phyloP scores from a whole-genome alignment of 2,113 vertebrate species.

The Callipepla squamata region DNA sequence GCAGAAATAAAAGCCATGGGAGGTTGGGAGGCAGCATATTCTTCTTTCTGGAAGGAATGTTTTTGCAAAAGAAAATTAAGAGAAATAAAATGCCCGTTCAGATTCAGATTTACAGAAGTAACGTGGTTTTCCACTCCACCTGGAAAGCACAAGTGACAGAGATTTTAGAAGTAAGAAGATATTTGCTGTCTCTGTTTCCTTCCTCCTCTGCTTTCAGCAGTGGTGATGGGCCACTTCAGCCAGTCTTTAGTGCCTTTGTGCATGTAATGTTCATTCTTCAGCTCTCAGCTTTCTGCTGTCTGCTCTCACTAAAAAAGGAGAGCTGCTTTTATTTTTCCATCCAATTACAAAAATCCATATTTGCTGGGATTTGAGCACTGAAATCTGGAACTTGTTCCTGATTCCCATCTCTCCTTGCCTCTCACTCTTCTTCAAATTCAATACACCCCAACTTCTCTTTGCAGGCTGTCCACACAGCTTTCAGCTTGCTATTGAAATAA shows the following conservation, averaged over 20 bases:
- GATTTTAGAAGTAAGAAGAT: not conserved
- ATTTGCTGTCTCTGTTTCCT: not conserved
- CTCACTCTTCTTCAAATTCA: not conserved
- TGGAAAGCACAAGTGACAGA: not conserved
- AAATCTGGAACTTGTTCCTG: not conserved
- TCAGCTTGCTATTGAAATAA: slow-evolving; percentile 38
- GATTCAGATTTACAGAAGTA: not conserved
- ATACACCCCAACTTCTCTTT: not conserved
- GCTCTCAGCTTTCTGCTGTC: not conserved
- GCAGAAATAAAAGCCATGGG: not conserved
- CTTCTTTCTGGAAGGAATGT: not conserved
- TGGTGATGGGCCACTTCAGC: not conserved
- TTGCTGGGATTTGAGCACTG: not conserved
- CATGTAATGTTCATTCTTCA: rapidly evolving
- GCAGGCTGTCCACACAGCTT: not conserved
- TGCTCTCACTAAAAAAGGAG: not conserved
- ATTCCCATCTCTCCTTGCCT: not conserved
- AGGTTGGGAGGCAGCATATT: not conserved
- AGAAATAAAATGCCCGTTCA: not conserved
- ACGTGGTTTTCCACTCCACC: not conserved
- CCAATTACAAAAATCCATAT: not conserved
- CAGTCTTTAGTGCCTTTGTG: not conserved
- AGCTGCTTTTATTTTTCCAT: slow-evolving; percentile 1
- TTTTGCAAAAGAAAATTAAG: not conserved
- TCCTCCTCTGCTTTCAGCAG: not conserved